Base-by-base conservation (phyloP, 2,797 vertebrate species). In the Phyllotis vaccarum region DNA sequence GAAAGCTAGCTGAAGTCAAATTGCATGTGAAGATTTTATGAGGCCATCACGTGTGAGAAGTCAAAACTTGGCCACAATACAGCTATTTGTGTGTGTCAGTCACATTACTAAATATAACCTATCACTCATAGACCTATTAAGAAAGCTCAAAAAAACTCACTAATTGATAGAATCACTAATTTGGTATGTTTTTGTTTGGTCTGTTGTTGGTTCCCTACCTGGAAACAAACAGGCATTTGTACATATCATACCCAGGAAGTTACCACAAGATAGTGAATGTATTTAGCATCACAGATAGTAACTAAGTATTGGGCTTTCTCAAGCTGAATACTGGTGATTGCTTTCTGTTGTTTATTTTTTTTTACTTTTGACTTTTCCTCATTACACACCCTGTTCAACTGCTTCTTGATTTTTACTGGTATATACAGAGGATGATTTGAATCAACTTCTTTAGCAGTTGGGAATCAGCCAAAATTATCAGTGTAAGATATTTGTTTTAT, bases 381-480 rank as follows among this genome's bases (percentile, higher is more conserved):
- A 58, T 95, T 93, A 90, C 22, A 37, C 31, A 95, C 68, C 91
- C 94, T 68, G 16, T 19, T 40, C 27, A 96, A 11, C 5, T 21
- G 16, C 27, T 94, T 82, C 79, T 68, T 93, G 75, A 85, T 88
- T 96, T 94, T 80, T 82, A 66, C 78, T 88, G 13, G 5, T 79
- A 92, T 95, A 21, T 82, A 95, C 56, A 91, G 52, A 95, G 37
- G 37, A 92, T 79, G 66, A 76, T 93, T 96, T 86, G 80, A n/a
- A 95, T 83, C 11, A 89, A 94, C 43, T 82, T 37, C 43, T 94
- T 27, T 52, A 95, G 83, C 21, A 95, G 80, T 70, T 93, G 56
- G 72, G 46, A 95, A 96, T 93, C 72, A 96, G 94, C 52, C 94
- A 95, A 95, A 96, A 74, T 60, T 66, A 49, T 91, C 96, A 91